Percentiles rank a stretch among this genome's conserved stretches.
Conservation (phyloP, 2,797 vertebrate species). For the Oryzias dopingdopingensis region DNA sequence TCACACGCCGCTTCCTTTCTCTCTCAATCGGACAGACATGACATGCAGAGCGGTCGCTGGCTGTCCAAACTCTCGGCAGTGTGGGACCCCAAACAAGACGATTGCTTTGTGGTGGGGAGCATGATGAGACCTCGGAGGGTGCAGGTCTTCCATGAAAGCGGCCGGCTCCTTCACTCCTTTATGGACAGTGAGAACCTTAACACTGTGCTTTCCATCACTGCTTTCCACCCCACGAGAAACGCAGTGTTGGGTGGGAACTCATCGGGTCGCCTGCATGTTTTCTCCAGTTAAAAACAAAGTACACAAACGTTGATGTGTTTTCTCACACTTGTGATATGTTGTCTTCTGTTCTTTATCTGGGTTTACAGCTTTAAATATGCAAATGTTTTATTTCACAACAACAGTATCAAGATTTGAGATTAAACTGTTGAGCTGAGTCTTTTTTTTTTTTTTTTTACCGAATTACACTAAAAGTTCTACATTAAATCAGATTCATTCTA, state of each 20-base stretch:
- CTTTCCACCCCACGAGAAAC: slow-evolving; percentile 79
- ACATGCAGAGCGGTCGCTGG: slow-evolving; percentile 82
- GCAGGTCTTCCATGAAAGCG: slow-evolving; percentile 78
- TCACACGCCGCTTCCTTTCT: not conserved
- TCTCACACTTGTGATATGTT: too few relatives aligned
- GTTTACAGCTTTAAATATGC: too few relatives aligned
- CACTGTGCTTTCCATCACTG: slow-evolving; percentile 80
- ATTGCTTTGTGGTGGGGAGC: slow-evolving; percentile 84
- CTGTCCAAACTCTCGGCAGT: slow-evolving; percentile 77
- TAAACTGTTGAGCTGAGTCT: too few relatives aligned
- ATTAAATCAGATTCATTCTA: too few relatives aligned
- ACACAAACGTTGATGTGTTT: too few relatives aligned
- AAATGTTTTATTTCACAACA: too few relatives aligned
- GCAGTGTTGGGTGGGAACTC: slow-evolving; percentile 82
- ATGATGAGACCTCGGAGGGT: slow-evolving; percentile 72
- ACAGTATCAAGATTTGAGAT: too few relatives aligned
- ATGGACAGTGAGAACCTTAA: slow-evolving; percentile 59
- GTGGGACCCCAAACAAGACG: slow-evolving; percentile 89
- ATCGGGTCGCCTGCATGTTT: slow-evolving; percentile 83
- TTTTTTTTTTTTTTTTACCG: too few relatives aligned
- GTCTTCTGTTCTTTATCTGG: too few relatives aligned
- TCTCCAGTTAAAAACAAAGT: slow-evolving; percentile 52
- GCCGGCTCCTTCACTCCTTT: slow-evolving; percentile 73
- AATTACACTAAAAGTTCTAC: too few relatives aligned
- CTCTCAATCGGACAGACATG: slow-evolving; percentile 67